Conservation (phyloP, 2,113 vertebrate genomes). For the Micromys minutus region DNA sequence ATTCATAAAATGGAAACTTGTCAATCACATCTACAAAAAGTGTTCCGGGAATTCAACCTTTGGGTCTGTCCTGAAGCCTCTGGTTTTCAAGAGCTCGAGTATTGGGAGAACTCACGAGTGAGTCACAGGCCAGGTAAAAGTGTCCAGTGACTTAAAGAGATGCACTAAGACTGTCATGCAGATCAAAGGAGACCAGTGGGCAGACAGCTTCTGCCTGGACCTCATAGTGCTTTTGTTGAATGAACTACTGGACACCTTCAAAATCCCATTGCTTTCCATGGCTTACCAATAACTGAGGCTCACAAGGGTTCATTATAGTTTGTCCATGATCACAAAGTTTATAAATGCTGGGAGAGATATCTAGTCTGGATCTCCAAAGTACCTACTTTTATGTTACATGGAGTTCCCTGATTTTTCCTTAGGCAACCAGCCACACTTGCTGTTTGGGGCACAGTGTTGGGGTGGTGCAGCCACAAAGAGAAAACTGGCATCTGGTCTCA, state of each 20-base stretch:
- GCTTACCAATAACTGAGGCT: neutral
- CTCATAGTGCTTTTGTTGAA: neutral
- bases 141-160: neutral
- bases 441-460: neutral
- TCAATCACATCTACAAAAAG: neutral
- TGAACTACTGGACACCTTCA: neutral
- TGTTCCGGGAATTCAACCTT: neutral
- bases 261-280: neutral
- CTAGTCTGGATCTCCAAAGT: neutral
- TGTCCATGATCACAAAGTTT: neutral
- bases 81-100: neutral
- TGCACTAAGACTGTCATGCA: neutral
- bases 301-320: neutral
- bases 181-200: neutral
- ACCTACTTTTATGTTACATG: neutral
- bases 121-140: neutral
- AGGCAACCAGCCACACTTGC: neutral
- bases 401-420: neutral
- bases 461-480: neutral
- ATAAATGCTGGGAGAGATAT: neutral
- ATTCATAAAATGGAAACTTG: neutral
- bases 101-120: neutral
- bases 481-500: neutral
- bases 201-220: neutral
- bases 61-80: neutral